Conservation (phyloP, 2,113 vertebrate species). For the Pterocles gutturalis region DNA sequence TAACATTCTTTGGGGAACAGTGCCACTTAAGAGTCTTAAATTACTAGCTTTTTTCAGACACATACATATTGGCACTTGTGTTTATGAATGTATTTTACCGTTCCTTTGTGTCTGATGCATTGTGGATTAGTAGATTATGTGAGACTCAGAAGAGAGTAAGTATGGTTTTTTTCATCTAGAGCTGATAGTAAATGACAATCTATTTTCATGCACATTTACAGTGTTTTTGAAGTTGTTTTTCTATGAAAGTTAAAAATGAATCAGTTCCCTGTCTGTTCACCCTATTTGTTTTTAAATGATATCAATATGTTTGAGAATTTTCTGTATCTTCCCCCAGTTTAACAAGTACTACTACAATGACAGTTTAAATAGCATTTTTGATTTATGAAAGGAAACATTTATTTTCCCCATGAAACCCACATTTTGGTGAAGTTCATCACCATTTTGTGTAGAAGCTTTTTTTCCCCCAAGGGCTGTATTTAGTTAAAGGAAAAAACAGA, state of each 20-base stretch:
- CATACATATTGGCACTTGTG: background rate
- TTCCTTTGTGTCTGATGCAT: conserved; percentile 16
- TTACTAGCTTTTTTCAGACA: conserved; percentile 7
- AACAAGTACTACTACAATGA: background rate
- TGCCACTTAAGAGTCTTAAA: conserved; percentile 44
- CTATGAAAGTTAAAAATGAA: conserved; percentile 6
- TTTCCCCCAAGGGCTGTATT: background rate
- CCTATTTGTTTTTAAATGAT: background rate
- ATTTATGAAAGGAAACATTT: background rate
- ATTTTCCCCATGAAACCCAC: background rate
- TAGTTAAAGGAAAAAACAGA: background rate
- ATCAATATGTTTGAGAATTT: conserved; percentile 21
- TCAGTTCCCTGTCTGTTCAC: background rate
- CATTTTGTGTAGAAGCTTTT: background rate
- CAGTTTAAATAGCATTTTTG: background rate
- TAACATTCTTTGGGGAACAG: background rate
- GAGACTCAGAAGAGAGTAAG: background rate
- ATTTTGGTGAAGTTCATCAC: background rate
- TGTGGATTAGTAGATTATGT: background rate
- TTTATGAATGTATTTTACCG: conserved; percentile 8
- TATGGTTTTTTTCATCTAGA: background rate
- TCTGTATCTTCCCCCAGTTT: background rate
- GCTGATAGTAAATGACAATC: conserved; percentile 23
- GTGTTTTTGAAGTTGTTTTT: background rate
- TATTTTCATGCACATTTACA: conserved; percentile 31